phyloP scores from a whole-genome alignment of 2,113 vertebrate genomes.

The Ivindomyrus marchei region DNA sequence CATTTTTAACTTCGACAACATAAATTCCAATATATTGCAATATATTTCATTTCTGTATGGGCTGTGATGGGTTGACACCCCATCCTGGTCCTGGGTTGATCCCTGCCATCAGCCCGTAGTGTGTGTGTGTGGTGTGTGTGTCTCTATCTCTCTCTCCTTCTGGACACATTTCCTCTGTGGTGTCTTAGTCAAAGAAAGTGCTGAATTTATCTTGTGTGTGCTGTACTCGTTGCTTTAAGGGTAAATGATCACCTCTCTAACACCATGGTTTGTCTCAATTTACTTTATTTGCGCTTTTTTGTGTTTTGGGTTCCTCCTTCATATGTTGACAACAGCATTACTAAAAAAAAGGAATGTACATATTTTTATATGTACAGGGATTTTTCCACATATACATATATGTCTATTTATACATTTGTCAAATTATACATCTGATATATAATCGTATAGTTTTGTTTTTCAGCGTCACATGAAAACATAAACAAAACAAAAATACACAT shows the following conservation, averaged over 20 bases:
- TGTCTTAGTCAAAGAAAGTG: not conserved
- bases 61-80: not conserved
- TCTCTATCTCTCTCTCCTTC: not conserved
- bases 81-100: not conserved
- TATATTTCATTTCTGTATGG: too few species aligned
- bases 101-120: not conserved
- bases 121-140: not conserved
- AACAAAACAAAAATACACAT: conserved; percentile 35
- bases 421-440: not conserved
- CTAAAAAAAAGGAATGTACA: conserved; percentile 22
- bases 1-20: too few species aligned
- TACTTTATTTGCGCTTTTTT: not conserved
- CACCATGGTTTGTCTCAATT: not conserved
- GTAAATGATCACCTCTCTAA: not conserved
- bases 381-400: conserved; percentile 32
- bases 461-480: conserved; percentile 18
- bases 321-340: conserved; percentile 13
- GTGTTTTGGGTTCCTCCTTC: not conserved
- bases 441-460: not conserved
- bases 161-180: not conserved
- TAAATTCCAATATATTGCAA: too few species aligned
- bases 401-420: not conserved
- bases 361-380: conserved; percentile 45
- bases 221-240: not conserved
- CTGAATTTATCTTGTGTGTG: not conserved